Evolutionary conservation across 2,888 invertebrate species (phyloP).

Genomic region (Chrysotoxum bicinctum): DNA sequence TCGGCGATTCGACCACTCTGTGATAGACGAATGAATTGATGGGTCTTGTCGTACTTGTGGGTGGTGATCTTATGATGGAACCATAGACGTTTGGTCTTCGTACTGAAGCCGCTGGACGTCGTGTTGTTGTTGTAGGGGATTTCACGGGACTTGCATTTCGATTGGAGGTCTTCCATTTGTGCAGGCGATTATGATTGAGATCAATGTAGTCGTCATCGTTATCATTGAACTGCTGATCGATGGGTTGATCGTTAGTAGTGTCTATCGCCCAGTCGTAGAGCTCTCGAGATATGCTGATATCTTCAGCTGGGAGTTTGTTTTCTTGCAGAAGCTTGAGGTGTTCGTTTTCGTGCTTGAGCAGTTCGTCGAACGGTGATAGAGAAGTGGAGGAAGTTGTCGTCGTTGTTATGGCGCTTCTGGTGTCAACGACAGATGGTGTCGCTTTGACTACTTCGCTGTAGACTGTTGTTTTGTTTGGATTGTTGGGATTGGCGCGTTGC

Average conservation of each 20-base stretch:
- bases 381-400: slow-evolving; percentile 41
- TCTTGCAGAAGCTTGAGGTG: slow-evolving; percentile 69
- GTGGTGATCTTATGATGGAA: slow-evolving; percentile 59
- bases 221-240: not conserved
- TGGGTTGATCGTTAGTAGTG: slow-evolving; percentile 34
- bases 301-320: slow-evolving; percentile 78
- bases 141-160: slow-evolving; percentile 69
- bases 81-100: slow-evolving; percentile 62
- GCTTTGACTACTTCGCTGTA: slow-evolving; percentile 38
- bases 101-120: slow-evolving; percentile 50
- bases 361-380: slow-evolving; percentile 52
- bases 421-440: slow-evolving; percentile 31
- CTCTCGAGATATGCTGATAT: slow-evolving; percentile 75
- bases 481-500: slow-evolving; percentile 74
- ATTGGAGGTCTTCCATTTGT: slow-evolving; percentile 72
- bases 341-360: slow-evolving; percentile 56
- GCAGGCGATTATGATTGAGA: slow-evolving; percentile 37
- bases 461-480: slow-evolving; percentile 57
- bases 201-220: slow-evolving; percentile 48
- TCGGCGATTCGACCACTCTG: slow-evolving; percentile 79
- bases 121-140: slow-evolving; percentile 39
- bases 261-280: slow-evolving; percentile 69
- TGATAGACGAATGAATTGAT: slow-evolving; percentile 80
- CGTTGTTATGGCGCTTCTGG: slow-evolving; percentile 7
- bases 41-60: slow-evolving; percentile 60